These are phyloP conservation scores for Cacatua alba DNA, from an alignment of 2,113 vertebrate genomes.

Conservation along the genomic window DNA sequence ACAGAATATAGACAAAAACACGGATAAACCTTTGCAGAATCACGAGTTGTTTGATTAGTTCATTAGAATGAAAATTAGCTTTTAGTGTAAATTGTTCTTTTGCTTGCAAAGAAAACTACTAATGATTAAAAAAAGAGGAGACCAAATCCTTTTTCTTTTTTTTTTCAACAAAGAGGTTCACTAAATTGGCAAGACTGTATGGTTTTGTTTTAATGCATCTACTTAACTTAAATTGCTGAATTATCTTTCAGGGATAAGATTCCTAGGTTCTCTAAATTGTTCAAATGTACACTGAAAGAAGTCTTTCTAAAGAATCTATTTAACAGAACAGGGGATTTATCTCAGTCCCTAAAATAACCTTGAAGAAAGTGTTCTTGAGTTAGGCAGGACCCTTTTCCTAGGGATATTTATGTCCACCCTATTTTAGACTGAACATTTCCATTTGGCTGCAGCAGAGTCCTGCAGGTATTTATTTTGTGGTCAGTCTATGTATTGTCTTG, in stretches of 20 bases:
- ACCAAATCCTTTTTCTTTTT: background rate
- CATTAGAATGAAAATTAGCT: background rate
- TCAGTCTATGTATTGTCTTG: background rate
- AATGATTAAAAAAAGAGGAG: background rate
- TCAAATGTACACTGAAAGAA: background rate
- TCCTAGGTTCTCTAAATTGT: background rate
- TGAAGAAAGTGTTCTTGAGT: background rate
- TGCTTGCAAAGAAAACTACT: background rate
- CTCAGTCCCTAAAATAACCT: background rate
- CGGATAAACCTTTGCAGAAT: background rate
- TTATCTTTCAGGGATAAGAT: slow-evolving; percentile 15
- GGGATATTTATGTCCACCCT: background rate
- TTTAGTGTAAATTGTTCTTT: slow-evolving; percentile 11
- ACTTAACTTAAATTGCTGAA: slow-evolving; percentile 30
- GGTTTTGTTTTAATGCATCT: background rate
- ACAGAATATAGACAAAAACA: background rate
- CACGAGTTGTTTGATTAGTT: background rate
- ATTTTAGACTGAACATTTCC: background rate
- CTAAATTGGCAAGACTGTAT: background rate
- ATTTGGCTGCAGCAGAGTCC: background rate
- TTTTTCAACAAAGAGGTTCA: background rate
- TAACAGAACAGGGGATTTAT: background rate
- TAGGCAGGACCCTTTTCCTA: background rate
- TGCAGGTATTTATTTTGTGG: background rate
- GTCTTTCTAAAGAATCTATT: background rate